Evolutionary conservation across 1,140 invertebrate genomes (phyloP).

Genomic region (Penaeus chinensis): DNA sequence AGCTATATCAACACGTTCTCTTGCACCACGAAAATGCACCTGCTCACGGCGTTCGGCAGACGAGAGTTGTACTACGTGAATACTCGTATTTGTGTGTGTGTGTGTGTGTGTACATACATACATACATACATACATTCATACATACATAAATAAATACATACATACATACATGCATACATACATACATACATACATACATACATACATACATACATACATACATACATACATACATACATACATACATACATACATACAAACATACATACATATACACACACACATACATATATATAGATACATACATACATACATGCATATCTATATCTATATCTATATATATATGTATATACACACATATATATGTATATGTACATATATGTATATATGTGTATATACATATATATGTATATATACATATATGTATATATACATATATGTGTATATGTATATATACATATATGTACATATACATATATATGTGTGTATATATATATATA

Average conservation of each 20-base stretch:
- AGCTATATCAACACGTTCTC: no score
- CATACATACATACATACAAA: constrained; percentile 18
- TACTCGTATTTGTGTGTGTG: background rate
- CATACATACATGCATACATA: background rate
- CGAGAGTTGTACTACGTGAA: background rate
- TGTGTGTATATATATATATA: background rate
- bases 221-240: constrained; percentile 17
- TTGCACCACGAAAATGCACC: background rate
- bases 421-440: no score
- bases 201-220: background rate
- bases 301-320: background rate
- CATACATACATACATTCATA: background rate
- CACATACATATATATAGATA: constrained; percentile 22
- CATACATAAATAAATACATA: constrained; percentile 11
- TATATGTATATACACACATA: background rate
- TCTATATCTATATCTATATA: background rate
- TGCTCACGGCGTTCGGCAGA: background rate
- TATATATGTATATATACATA: no score
- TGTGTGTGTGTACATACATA: background rate
- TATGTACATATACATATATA: no score
- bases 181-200: background rate
- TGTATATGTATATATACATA: no score
- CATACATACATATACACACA: background rate
- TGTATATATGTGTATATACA: no score
- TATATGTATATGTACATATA: background rate